These are phyloP conservation scores for Metallyticus violacea DNA, from an alignment of 2,888 invertebrate genomes.

Conservation along the genomic window DNA sequence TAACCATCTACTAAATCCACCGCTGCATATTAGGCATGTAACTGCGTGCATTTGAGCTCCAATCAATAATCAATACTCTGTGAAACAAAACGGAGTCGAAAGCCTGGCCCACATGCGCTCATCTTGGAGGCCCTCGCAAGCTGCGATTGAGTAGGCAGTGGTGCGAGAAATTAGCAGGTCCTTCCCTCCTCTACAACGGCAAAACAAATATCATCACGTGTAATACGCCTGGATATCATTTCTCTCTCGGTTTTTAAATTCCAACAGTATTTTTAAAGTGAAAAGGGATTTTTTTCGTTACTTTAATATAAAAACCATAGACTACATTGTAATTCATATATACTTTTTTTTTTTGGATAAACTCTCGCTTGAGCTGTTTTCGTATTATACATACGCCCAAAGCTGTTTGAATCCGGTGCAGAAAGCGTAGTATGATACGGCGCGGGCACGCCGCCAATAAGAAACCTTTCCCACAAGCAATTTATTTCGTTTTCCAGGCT, in stretches of 20 bases:
- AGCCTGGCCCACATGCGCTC: not conserved
- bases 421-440: not conserved
- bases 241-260: not conserved
- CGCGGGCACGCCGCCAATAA: not conserved
- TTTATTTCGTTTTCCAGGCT: not conserved
- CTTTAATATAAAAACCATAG: not conserved
- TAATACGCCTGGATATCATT: not conserved
- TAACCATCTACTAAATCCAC: not conserved
- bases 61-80: not conserved
- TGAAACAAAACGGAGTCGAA: not conserved
- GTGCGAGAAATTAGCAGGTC: constrained; percentile 8
- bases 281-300: not conserved
- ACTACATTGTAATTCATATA: not conserved
- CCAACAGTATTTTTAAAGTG: not conserved
- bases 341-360: not conserved
- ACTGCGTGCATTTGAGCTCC: not conserved
- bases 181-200: not conserved
- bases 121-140: not conserved
- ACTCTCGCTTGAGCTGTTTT: not conserved
- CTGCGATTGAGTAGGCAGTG: constrained; percentile 2
- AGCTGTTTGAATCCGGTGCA: not conserved
- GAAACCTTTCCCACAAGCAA: not conserved
- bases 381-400: not conserved
- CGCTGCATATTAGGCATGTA: not conserved
- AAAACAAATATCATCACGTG: constrained; percentile 8